Evolutionary conservation across 2,113 vertebrate species (phyloP), one percentile per base, ranked within the genome.

Genomic region (Zingel zingel): DNA sequence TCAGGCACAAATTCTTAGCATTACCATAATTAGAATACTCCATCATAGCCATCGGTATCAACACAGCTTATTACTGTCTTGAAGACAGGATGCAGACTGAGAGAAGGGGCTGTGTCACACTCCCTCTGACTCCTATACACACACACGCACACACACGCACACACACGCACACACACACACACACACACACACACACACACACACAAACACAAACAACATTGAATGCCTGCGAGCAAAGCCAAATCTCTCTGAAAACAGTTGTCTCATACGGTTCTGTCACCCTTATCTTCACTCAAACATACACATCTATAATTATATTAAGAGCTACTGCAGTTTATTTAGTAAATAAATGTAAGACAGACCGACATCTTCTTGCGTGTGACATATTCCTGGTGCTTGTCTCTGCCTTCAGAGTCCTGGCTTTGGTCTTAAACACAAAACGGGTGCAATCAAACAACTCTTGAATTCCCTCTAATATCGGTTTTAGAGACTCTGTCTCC

Each of bases 51-150:
- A 90, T 84, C 13, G 81, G 88, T 88, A 85, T 87, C 91, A 93
- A 93, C 87, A 92, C 89, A 85, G 84, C 92, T 92, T 91, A 93
- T 94, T 94, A 91, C 88, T 91, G 90, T 88, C 92, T 91, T 53
- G 23, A 59, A 82, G 85, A 82, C 81, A 61, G 77, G 69, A 90
- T 61, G 30, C 65, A 82, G 85, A 81, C 86, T 67, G 73, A 77
- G 71, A 75, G 77, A 70, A 43, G 78, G 77, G 62, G 79, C 61
- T 68, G 83, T 82, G 80, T 74, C 63, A 27, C 75, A 74, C 57
- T 78, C 69, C 66, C 47, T 75, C 73, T 25, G 72, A 72, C 75
- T 69, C 57, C 19, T 36, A 9, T 74, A 64, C 67, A 58, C 72
- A 62, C 68, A 43, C 63, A 63, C 36, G n/a, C 27, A 33, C 23